Conservation (phyloP, 1,140 invertebrate genomes). For the Pristionchus pacificus region DNA sequence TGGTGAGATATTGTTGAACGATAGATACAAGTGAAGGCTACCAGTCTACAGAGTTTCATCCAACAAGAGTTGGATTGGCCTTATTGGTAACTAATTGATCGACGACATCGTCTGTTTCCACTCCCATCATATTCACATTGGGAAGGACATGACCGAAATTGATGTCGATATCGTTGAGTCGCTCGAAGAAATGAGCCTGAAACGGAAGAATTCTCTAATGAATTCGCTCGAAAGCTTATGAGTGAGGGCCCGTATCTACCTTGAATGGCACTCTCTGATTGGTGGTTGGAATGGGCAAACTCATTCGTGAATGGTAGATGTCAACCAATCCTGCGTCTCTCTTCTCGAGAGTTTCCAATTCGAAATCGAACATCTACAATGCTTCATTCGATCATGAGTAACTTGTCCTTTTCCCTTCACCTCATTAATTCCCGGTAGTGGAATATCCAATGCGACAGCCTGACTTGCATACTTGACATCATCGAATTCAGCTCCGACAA, state of each 20-base stretch:
- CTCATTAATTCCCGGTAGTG: constrained; percentile 28
- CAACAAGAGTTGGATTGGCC: constrained; percentile 32
- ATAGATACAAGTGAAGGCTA: neutral
- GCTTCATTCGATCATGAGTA: too few relatives aligned
- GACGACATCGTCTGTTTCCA: constrained; percentile 21
- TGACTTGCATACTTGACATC: constrained; percentile 24
- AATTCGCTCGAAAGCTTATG: neutral
- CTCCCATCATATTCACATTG: constrained; percentile 22
- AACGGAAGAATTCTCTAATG: constrained; percentile 13
- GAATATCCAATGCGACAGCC: constrained; percentile 26
- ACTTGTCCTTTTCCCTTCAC: too few relatives aligned
- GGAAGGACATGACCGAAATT: constrained; percentile 30
- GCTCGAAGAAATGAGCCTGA: constrained; percentile 30
- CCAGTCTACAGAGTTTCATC: constrained; percentile 6
- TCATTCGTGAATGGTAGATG: constrained; percentile 32
- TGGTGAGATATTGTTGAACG: neutral
- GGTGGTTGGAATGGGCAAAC: constrained; percentile 24
- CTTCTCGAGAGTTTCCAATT: constrained; percentile 31
- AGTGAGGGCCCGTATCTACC: neutral
- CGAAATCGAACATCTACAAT: constrained; percentile 29
- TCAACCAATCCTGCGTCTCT: constrained; percentile 24
- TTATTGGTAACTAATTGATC: constrained; percentile 28
- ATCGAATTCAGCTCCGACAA: constrained; percentile 28
- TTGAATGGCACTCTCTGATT: constrained; percentile 22
- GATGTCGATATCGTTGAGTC: constrained; percentile 26